phyloP scores from a whole-genome alignment of 2,113 vertebrate species.

The Centropristis striata region DNA sequence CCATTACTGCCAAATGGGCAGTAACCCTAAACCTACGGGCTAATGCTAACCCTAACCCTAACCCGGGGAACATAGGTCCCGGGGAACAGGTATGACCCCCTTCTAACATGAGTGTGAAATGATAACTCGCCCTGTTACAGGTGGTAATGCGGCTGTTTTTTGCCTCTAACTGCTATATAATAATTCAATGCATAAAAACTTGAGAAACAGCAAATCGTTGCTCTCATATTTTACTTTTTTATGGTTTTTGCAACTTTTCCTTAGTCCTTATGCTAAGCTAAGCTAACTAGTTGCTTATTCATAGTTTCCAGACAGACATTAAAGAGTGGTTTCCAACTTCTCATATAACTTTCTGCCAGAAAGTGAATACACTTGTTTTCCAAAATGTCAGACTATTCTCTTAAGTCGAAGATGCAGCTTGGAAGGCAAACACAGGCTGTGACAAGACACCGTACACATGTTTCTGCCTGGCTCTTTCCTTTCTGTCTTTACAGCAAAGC shows the following conservation, averaged over 20 bases:
- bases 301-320: background rate
- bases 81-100: too few relatives aligned
- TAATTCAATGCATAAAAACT: background rate
- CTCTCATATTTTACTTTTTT: background rate
- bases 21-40: too few relatives aligned
- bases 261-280: background rate
- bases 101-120: background rate
- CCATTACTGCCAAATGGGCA: too few relatives aligned
- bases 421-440: background rate
- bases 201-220: background rate
- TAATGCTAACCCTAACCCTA: too few relatives aligned
- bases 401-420: background rate
- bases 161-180: background rate
- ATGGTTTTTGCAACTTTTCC: background rate
- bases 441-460: conserved; percentile 26
- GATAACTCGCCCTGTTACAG: background rate
- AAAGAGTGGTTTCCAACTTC: background rate
- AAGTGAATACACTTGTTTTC: background rate
- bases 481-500: conserved; percentile 30
- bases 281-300: background rate
- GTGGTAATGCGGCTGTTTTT: background rate
- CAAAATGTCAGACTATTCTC: conserved; percentile 5
- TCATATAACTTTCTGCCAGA: background rate
- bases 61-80: too few relatives aligned
- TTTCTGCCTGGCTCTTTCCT: conserved; percentile 42